Conservation (phyloP, 2,888 invertebrate species). For the Catonia carolina region DNA sequence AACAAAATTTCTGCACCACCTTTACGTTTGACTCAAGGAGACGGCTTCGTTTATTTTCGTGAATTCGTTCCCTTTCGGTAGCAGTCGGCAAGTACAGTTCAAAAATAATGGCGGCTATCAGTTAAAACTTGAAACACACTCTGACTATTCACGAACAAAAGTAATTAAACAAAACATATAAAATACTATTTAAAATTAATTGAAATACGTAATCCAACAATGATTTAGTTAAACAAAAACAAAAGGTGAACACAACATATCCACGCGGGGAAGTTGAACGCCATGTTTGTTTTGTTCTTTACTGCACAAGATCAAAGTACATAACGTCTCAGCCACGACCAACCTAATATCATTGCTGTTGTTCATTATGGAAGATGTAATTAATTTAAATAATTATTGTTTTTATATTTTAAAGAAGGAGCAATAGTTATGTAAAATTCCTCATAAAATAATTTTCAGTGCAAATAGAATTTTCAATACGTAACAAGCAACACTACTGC, state of each 20-base stretch:
- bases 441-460: too few species aligned
- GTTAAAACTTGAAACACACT: too few species aligned
- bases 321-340: too few species aligned
- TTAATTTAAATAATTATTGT: too few species aligned
- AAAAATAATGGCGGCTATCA: constrained; percentile 69
- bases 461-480: too few species aligned
- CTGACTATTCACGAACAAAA: too few species aligned
- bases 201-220: not conserved
- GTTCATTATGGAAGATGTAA: too few species aligned
- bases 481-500: too few species aligned
- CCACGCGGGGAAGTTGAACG: constrained; percentile 10
- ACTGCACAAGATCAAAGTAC: not conserved
- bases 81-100: constrained; percentile 23
- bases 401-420: too few species aligned
- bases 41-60: constrained; percentile 32
- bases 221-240: constrained; percentile 10
- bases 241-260: constrained; percentile 4
- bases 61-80: constrained; percentile 26
- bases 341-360: too few species aligned
- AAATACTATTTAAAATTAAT: not conserved
- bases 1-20: constrained; percentile 27
- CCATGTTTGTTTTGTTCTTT: constrained; percentile 12
- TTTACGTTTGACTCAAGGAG: constrained; percentile 32
- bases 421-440: too few species aligned
- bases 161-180: too few species aligned